Evolutionary conservation across 2,888 invertebrate species (phyloP).

Genomic region (Macrosoma leucophasiata): DNA sequence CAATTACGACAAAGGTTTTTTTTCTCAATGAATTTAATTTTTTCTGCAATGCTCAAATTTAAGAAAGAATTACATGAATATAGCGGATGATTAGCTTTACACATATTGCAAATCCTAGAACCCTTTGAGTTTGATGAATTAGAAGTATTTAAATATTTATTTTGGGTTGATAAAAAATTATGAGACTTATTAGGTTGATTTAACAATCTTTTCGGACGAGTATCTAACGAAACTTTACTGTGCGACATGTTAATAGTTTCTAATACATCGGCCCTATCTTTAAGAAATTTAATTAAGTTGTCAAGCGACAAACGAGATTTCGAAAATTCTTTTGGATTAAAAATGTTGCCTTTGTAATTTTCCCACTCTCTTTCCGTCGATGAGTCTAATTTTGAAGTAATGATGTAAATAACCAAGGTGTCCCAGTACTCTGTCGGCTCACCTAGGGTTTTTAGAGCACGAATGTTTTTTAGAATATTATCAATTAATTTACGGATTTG

Average conservation of each 20-base stretch:
- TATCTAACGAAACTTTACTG: conserved; percentile 7
- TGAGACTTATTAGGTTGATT: conserved; percentile 10
- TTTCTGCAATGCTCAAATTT: conserved; percentile 14
- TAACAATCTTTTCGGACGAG: conserved; percentile 3
- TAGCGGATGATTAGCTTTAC: conserved; percentile 19
- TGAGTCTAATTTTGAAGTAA: conserved; percentile 23
- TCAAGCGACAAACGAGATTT: conserved; percentile 4
- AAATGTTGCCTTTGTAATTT: conserved; percentile 11
- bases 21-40: conserved; percentile 13
- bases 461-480: conserved; percentile 17
- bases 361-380: conserved; percentile 27
- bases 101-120: conserved; percentile 13
- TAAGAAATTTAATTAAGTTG: conserved; percentile 23
- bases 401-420: conserved; percentile 22
- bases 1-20: conserved; percentile 23
- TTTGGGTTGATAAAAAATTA: conserved; percentile 16
- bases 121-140: conserved; percentile 14
- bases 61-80: conserved; percentile 20
- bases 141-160: conserved; percentile 6
- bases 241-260: conserved; percentile 21
- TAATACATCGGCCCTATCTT: conserved; percentile 23
- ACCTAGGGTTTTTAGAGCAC: conserved; percentile 17
- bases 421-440: conserved; percentile 25
- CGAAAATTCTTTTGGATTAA: conserved; percentile 1
- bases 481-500: conserved; percentile 23